A percentile compares a stretch with the other conserved stretches of the same genome.
These are phyloP conservation scores for Drosophila kanapiae DNA, from an alignment of 1,140 invertebrate genomes.

Conservation along the genomic window DNA sequence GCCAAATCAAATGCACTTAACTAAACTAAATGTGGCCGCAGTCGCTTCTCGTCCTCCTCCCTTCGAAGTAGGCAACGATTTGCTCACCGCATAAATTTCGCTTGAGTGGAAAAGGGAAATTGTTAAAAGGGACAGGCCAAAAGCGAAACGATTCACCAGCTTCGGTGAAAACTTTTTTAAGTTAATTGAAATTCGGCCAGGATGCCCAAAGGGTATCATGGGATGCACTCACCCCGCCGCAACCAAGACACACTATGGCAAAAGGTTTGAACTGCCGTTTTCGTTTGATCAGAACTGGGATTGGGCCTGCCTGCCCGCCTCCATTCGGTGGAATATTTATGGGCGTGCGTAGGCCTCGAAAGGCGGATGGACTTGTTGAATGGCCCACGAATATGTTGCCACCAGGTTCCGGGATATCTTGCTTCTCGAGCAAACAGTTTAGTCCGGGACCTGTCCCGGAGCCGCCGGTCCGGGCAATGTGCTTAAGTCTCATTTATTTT, in stretches of 20 bases:
- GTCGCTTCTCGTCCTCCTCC: not conserved
- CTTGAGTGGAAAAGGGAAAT: constrained; percentile 44
- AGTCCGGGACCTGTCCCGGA: constrained; percentile 23
- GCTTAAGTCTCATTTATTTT: constrained; percentile 84
- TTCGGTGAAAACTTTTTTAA: constrained; percentile 69
- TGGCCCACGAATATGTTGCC: constrained; percentile 34
- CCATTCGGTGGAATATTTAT: constrained; percentile 59
- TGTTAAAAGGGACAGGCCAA: constrained; percentile 50
- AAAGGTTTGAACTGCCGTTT: constrained; percentile 48
- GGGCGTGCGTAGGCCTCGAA: constrained; percentile 59
- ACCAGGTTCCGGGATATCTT: constrained; percentile 1
- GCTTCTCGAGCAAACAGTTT: constrained; percentile 39
- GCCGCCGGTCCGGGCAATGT: constrained; percentile 51
- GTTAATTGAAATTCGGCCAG: constrained; percentile 71
- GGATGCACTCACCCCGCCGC: constrained; percentile 5
- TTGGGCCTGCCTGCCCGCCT: constrained; percentile 4
- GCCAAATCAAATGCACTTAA: constrained; percentile 82
- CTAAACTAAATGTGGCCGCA: constrained; percentile 68
- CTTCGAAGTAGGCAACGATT: constrained; percentile 64
- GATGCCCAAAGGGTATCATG: constrained; percentile 1
- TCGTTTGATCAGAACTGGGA: constrained; percentile 37
- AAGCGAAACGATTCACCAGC: constrained; percentile 27
- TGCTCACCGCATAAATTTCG: constrained; percentile 45
- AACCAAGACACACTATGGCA: constrained; percentile 4
- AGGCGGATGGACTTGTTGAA: constrained; percentile 66